phyloP scores from a whole-genome alignment of 2,888 invertebrate genomes.

The Orthonevra nobilis region DNA sequence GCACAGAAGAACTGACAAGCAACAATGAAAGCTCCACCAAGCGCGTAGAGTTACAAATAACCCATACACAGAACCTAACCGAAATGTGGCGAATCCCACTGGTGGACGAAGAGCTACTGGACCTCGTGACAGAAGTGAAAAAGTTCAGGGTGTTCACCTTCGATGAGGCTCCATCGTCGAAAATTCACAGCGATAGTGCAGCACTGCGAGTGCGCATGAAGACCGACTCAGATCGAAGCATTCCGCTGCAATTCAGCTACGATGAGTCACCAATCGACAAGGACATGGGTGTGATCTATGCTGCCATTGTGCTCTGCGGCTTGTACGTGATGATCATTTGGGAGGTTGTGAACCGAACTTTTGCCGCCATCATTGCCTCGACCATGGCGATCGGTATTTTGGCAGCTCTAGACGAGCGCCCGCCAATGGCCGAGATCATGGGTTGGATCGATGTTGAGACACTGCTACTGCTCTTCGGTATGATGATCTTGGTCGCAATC shows the following conservation, averaged over 20 bases:
- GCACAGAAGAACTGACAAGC: constrained; percentile 52
- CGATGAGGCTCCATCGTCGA: constrained; percentile 65
- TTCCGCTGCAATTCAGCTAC: constrained; percentile 82
- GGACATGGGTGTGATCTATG: constrained; percentile 86
- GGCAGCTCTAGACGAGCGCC: constrained; percentile 85
- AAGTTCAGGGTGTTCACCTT: constrained; percentile 76
- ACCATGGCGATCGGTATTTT: constrained; percentile 86
- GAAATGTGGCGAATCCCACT: constrained; percentile 76
- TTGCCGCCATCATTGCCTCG: constrained; percentile 88
- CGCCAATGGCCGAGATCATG: constrained; percentile 85
- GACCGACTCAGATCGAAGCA: constrained; percentile 75
- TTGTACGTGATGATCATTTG: constrained; percentile 91
- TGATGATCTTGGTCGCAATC: constrained; percentile 91
- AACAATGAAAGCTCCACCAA: constrained; percentile 20
- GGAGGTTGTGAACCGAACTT: constrained; percentile 86
- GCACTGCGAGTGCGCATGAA: constrained; percentile 76
- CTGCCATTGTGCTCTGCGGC: constrained; percentile 85
- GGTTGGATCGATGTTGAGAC: constrained; percentile 90
- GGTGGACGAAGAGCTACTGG: constrained; percentile 76
- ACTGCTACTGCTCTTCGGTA: constrained; percentile 85
- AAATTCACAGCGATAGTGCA: constrained; percentile 69
- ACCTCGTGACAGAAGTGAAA: constrained; percentile 80
- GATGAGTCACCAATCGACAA: constrained; percentile 84
- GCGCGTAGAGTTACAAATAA: constrained; percentile 39
- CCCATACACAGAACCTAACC: constrained; percentile 61